A percentile compares a stretch with the other conserved stretches of the same genome.
Evolutionary conservation across 1,140 invertebrate genomes (phyloP).

Genomic region (Drosophila pseudoobscura): DNA sequence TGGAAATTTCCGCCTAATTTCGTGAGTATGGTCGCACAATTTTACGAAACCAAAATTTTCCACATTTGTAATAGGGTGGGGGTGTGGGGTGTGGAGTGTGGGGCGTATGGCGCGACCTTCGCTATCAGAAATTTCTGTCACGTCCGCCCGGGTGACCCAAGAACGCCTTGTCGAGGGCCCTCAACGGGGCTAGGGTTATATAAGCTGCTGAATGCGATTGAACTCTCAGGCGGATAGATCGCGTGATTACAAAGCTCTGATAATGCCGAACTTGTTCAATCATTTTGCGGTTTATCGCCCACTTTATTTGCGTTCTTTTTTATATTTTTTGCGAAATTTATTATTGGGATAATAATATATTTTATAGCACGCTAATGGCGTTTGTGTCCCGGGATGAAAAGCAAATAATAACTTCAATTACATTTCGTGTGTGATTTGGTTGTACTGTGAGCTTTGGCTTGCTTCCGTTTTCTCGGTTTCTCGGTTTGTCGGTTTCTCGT

Average conservation of each 20-base stretch:
- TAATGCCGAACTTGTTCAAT: conserved; percentile 46
- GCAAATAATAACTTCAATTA: conserved; percentile 34
- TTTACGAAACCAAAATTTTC: conserved; percentile 61
- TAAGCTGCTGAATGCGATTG: conserved; percentile 29
- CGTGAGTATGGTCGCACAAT: conserved; percentile 51
- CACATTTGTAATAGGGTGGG: conserved; percentile 4
- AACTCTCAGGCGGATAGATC: conserved; percentile 43
- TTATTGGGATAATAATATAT: conserved; percentile 6
- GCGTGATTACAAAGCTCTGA: conserved; percentile 41
- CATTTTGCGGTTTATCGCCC: conserved; percentile 44
- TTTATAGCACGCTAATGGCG: conserved; percentile 25
- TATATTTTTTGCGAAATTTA: conserved; percentile 28
- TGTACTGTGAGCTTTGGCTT: neutral
- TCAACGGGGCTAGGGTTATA: conserved; percentile 45
- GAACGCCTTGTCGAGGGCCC: conserved; percentile 19
- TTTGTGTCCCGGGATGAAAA: conserved; percentile 10
- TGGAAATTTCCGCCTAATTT: conserved; percentile 62
- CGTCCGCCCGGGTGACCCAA: conserved; percentile 45
- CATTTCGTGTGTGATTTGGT: conserved; percentile 12
- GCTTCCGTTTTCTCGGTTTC: conserved; percentile 30
- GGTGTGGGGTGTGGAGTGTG: neutral
- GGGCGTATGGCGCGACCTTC: conserved; percentile 23
- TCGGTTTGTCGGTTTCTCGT: neutral
- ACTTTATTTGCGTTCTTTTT: conserved; percentile 15
- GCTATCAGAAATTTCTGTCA: conserved; percentile 45